Evolutionary conservation across 1,140 invertebrate genomes (phyloP).

Genomic region (Solenopsis invicta): DNA sequence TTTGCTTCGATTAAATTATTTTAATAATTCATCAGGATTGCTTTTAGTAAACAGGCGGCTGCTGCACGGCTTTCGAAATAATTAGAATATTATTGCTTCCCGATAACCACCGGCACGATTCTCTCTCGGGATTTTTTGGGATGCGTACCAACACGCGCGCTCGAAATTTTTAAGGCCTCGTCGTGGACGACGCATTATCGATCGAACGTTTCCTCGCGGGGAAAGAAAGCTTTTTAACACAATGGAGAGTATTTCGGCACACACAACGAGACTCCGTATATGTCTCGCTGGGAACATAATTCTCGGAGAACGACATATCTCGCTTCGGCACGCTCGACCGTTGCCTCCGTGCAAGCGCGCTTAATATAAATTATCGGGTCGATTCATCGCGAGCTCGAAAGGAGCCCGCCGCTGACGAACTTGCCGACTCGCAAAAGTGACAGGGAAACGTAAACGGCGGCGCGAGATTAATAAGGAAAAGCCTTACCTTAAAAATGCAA

Average conservation of each 20-base stretch:
- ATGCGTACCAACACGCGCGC: not conserved
- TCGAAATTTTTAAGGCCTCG: not conserved
- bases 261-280: not conserved
- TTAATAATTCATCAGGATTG: not conserved
- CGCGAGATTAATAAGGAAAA: conserved; percentile 32
- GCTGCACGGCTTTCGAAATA: not conserved
- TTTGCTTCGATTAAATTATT: not conserved
- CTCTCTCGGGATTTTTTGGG: not conserved
- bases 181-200: not conserved
- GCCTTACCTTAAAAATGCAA: conserved; percentile 33
- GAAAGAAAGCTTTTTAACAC: not conserved
- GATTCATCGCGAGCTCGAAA: not conserved
- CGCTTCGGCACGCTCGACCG: not conserved
- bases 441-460: conserved; percentile 1
- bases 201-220: not conserved
- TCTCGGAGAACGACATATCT: conserved; percentile 10
- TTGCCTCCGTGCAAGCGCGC: not conserved
- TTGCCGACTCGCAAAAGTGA: not conserved
- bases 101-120: not conserved
- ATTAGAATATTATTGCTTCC: conserved; percentile 40
- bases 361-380: conserved; percentile 36
- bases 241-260: not conserved
- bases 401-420: not conserved
- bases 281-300: not conserved
- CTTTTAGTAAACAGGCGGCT: not conserved